Base-by-base conservation (phyloP, 2,113 vertebrate species). In the Phalacrocorax carbo region DNA sequence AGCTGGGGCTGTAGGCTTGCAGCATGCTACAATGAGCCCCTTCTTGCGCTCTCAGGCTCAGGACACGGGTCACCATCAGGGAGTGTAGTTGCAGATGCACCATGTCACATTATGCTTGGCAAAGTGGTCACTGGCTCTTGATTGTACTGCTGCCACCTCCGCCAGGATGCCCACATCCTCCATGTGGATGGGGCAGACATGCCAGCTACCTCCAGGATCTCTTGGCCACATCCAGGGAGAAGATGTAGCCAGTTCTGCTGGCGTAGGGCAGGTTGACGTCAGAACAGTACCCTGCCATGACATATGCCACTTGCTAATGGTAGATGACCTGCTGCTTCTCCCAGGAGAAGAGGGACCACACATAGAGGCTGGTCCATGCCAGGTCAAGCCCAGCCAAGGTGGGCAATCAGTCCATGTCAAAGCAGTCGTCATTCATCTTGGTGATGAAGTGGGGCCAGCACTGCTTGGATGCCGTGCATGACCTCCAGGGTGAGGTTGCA, bases 401-500 rank as follows among this genome's bases (percentile, higher is more conserved):
- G 16, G 76, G 61, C 30, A 94, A 81, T 20, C 46, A 49, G 34
- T 65, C 64, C 3, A 12, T 82, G 29, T 69, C 88, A n/a, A 97
- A 94, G 79, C 78, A 97, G 64, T 92, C 46, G 1, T 96, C 80
- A 16, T 95, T 82, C 1, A 49, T 96, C 46, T 90, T 94, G 30
- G 94, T 61, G 29, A 76, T 26, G 18, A 64, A 72, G 5, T 5
- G 5, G 11, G 80, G 80, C 23, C 2, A 22, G 34, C 57, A 64
- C 12, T 81, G 19, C 13, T 94, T 34, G 1, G n/a, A 48, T 17
- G 69, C 51, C 8, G 0, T 88, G 82, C 68, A 58, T 66, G 12
- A 94, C 72, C 27, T 96, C 95, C 58, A 95, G 58, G 25, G 55
- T 97, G n/a, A 97, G 34, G 40, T 83, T 97, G 36, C 92, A 77